Conservation (phyloP, 1,140 invertebrate genomes). For the Caenorhabditis inopinata region DNA sequence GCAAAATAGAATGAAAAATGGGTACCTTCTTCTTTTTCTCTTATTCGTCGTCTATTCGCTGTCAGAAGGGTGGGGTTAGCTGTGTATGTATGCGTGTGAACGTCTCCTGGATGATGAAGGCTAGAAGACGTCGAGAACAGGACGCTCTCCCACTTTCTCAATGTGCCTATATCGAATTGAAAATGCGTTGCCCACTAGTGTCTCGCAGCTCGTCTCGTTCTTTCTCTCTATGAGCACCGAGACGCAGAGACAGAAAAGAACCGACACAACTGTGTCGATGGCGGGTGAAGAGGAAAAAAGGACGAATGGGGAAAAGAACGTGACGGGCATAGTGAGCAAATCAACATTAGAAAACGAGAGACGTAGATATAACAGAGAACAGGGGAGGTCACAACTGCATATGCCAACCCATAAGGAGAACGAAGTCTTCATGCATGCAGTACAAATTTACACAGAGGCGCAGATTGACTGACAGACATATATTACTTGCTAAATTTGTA, state of each 20-base stretch:
- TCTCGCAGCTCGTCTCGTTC: neutral
- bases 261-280: neutral
- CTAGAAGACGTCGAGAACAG: neutral
- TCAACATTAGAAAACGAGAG: neutral
- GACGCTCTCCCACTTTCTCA: neutral
- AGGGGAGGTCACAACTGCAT: neutral
- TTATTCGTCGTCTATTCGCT: constrained; percentile 5
- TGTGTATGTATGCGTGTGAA: constrained; percentile 19
- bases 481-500: too few relatives aligned
- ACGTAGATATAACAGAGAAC: neutral
- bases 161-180: constrained; percentile 24
- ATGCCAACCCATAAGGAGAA: neutral
- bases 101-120: constrained; percentile 3
- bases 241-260: neutral
- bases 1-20: constrained; percentile 23
- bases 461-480: neutral
- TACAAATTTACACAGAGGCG: neutral
- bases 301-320: neutral
- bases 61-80: neutral
- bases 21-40: constrained; percentile 18
- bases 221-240: neutral
- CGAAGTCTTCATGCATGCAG: neutral
- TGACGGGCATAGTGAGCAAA: neutral
- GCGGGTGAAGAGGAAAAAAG: neutral
- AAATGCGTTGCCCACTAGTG: neutral